Base-by-base conservation (phyloP, 2,797 vertebrate genomes). In the Tympanoctomys barrerae region DNA sequence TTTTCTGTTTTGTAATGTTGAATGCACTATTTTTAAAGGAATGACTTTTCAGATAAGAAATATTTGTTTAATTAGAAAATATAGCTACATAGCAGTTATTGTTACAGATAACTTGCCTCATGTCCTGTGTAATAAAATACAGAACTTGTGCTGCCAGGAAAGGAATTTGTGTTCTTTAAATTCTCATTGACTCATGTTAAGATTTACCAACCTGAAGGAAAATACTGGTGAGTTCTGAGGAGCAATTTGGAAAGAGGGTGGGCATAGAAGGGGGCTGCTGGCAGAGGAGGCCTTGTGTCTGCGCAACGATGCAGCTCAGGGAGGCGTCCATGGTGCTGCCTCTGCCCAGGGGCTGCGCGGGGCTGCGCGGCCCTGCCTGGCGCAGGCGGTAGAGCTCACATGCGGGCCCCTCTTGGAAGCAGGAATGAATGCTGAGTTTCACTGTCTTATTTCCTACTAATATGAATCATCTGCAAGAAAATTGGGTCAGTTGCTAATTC, bases 11-110 rank as follows among this genome's bases (percentile, higher is more conserved):
- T 83, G 36, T 88, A 90, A 84, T 31, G 21, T 89, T 92, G 87
- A 88, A 62, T 94, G 13, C 46, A 82, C 22, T 31, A 24, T 96
- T 93, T 91, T 81, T 88, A 85, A 90, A 64, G 11, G 59, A 93
- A 81, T 94, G 71, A 57, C 70, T 88, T 36, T 93, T 89, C 31
- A 64, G 86, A 59, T 89, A 59, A 61, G 92, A 39, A 73, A 26
- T n/a, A 19, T 59, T 75, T 96, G 33, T 87, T 83, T 83, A 75
- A 70, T 79, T n/a, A 64, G 61, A 62, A 42, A 94, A 54, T 75
- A 31, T 0, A 93, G 31, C 31, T 18, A 14, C 83, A 10, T 0
- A 77, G n/a, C 10, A 57, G 24, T 89, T 88, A 49, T 0, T 88
- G 1, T 89, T 93, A 33, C 26, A 59, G 52, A 39, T 83, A 57